Percentiles rank a stretch among this genome's conserved stretches.
Evolutionary conservation across 2,797 vertebrate genomes (phyloP).

Genomic region (Nothura maculosa): DNA sequence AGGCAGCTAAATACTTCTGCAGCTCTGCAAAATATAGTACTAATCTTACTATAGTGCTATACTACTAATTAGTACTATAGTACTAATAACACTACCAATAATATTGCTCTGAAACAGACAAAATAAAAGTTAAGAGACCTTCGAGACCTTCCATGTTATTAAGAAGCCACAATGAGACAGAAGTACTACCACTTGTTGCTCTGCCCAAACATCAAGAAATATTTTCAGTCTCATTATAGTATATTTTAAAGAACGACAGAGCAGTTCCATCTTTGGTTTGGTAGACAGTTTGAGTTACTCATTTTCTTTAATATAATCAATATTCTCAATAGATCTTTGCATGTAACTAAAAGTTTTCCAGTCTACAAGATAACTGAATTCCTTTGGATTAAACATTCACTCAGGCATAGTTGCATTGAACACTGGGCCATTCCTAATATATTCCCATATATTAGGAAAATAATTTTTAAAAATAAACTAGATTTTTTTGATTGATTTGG

Average conservation of each 20-base stretch:
- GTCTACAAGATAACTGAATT: background rate
- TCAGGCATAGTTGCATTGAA: rapidly evolving
- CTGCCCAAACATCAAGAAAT: background rate
- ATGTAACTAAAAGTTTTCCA: background rate
- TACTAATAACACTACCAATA: background rate
- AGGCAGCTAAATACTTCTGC: background rate
- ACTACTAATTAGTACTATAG: too few relatives aligned
- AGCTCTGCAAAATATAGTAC: background rate
- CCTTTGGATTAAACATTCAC: background rate
- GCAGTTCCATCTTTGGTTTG: background rate
- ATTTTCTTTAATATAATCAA: background rate
- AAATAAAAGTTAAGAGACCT: background rate
- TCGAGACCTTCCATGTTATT: background rate
- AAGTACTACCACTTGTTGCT: background rate
- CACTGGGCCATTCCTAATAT: background rate
- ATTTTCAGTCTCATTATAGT: background rate
- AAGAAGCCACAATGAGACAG: background rate
- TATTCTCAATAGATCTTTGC: background rate
- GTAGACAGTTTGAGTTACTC: background rate
- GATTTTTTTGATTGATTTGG: background rate
- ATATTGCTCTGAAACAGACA: background rate
- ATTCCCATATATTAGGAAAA: background rate
- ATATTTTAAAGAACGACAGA: background rate
- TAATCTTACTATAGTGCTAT: background rate
- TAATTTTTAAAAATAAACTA: rapidly evolving